A percentile compares a stretch with the other conserved stretches of the same genome.
Evolutionary conservation across 2,113 vertebrate genomes (phyloP).

Genomic region (Opisthocomus hoazin): DNA sequence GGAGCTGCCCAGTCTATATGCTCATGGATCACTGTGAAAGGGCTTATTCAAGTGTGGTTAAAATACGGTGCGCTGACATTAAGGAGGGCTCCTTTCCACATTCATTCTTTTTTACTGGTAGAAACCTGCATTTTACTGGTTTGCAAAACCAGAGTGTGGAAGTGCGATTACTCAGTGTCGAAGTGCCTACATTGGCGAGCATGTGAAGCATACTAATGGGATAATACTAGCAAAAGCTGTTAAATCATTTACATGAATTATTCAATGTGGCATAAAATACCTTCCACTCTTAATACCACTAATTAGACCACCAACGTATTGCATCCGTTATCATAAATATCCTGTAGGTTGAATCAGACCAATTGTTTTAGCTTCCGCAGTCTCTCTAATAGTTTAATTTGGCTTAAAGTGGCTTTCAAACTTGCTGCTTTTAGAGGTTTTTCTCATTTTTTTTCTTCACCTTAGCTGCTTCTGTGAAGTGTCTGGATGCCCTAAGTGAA

Average conservation of each 20-base stretch:
- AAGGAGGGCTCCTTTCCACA: not conserved
- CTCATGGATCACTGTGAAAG: not conserved
- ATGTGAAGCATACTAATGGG: not conserved
- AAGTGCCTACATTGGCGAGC: not conserved
- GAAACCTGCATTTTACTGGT: not conserved
- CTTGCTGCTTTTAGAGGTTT: not conserved
- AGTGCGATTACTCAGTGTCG: not conserved
- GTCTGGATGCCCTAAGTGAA: not conserved
- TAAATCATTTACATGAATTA: constrained; percentile 34
- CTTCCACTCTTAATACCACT: not conserved
- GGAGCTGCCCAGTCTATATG: not conserved
- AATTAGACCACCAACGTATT: not conserved
- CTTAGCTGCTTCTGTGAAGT: not conserved
- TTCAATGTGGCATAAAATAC: not conserved
- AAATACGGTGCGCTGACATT: not conserved
- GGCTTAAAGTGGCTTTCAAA: not conserved
- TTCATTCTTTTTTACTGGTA: not conserved
- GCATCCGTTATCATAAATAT: not conserved
- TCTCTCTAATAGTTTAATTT: not conserved
- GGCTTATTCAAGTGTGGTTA: not conserved
- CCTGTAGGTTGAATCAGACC: not conserved
- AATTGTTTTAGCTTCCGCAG: not conserved
- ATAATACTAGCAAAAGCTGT: constrained; percentile 2
- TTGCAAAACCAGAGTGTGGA: not conserved
- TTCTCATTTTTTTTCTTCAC: not conserved